Evolutionary conservation across 2,888 invertebrate genomes (phyloP), one percentile per base, ranked within the genome.

Genomic region (Chesias legatella): DNA sequence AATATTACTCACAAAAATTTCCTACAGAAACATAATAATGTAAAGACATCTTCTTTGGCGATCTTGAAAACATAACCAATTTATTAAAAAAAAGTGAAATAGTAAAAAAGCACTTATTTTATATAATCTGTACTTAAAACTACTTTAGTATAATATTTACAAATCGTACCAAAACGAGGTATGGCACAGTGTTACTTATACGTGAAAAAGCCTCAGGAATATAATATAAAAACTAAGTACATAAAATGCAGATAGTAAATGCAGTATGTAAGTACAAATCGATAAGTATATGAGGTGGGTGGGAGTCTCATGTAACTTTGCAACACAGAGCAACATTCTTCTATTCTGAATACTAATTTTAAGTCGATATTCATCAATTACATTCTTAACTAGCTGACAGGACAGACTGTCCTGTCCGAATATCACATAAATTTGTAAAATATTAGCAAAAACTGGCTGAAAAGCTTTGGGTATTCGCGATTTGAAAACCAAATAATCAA

Each of bases 1-100:
- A 51, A 61, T 62, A 60, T 68, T 60, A 65, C 63, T 70, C 70
- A 68, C 65, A 70, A 68, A 67, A 58, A 59, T 56, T 51, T 47
- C 58, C 47, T 59, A 60, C 51, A 62, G 37, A 55, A 49, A 57
- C 55, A 55, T 54, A 62, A 56, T 59, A 60, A 63, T 60, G 58
- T 58, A 64, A 53, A 64, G 60, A 51, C 46, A 53, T 55, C 52
- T 52, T 66, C 65, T 60, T 62, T 62, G 60, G 63, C 59, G 55
- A 58, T 54, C 43, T 52, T 56, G 40, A 46, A 44, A 54, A 43
- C 35, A 37, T 31, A 39, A 44, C 45, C 49, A 45, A 50, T 51
- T 46, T 42, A 33, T 42, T 46, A 25, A 22, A 36, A 11, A n/a
- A 46, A 48, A 31, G 34, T 28, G 23, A 27, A 28, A 33, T 33